A percentile compares a stretch with the other conserved stretches of the same genome.
Conservation (phyloP, 2,888 invertebrate species). For the Morpho deidamia region DNA sequence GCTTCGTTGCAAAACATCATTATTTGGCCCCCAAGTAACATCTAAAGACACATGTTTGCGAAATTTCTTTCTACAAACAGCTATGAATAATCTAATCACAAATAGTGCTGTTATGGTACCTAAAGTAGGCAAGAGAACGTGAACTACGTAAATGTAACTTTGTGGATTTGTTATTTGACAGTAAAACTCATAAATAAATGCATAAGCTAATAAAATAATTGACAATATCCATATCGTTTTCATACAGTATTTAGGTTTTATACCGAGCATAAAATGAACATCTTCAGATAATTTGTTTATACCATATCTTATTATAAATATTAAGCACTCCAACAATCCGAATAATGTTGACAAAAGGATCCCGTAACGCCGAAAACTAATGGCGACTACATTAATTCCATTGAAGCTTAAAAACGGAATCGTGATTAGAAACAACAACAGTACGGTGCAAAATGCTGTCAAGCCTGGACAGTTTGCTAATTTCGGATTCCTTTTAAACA, state of each 20-base stretch:
- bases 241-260: constrained; percentile 47
- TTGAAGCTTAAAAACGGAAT: constrained; percentile 44
- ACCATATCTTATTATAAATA: constrained; percentile 61
- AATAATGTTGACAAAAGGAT: constrained; percentile 36
- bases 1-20: constrained; percentile 52
- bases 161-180: constrained; percentile 1
- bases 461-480: constrained; percentile 44
- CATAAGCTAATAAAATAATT: constrained; percentile 34
- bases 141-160: constrained; percentile 11
- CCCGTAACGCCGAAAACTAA: constrained; percentile 31
- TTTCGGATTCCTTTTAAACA: constrained; percentile 31
- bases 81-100: constrained; percentile 33
- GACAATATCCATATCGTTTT: constrained; percentile 47
- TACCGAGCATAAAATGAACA: constrained; percentile 67
- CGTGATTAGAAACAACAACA: constrained; percentile 40
- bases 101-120: constrained; percentile 20
- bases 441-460: constrained; percentile 30
- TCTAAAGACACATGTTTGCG: constrained; percentile 36
- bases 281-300: constrained; percentile 59
- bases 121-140: constrained; percentile 7
- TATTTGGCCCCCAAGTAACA: constrained; percentile 55
- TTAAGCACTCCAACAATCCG: constrained; percentile 40
- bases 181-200: constrained; percentile 35
- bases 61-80: constrained; percentile 33
- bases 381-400: constrained; percentile 34